Evolutionary conservation across 2,888 invertebrate genomes (phyloP).

Genomic region (Pinctada fucata): DNA sequence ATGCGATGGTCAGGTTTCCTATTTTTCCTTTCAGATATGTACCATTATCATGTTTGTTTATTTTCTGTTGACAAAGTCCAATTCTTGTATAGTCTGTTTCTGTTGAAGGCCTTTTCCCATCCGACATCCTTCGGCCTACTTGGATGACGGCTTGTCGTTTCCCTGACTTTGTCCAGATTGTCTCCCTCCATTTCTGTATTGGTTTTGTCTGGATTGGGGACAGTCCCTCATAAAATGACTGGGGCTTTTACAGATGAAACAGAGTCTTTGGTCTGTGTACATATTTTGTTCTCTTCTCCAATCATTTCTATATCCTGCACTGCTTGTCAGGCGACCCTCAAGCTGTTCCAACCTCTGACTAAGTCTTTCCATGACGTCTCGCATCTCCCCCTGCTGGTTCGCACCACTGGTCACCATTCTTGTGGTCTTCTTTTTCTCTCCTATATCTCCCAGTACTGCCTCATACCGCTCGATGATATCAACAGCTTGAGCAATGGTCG

Average conservation of each 20-base stretch:
- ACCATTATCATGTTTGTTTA: neutral
- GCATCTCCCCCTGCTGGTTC: neutral
- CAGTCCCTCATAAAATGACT: conserved; percentile 19
- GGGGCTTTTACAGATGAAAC: conserved; percentile 10
- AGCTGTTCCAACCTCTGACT: neutral
- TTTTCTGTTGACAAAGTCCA: neutral
- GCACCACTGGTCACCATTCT: neutral
- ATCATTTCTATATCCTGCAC: neutral
- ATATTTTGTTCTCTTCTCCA: neutral
- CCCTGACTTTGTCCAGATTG: neutral
- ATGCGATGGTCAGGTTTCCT: neutral
- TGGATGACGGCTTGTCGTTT: neutral
- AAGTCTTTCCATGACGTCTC: neutral
- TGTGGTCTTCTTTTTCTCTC: conserved; percentile 1
- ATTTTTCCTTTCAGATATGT: neutral
- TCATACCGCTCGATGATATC: conserved; percentile 29
- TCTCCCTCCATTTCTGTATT: neutral
- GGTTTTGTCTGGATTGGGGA: neutral
- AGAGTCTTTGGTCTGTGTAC: neutral
- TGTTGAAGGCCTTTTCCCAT: neutral
- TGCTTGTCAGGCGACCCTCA: neutral
- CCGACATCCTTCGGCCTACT: conserved; percentile 1
- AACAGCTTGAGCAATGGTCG: conserved; percentile 5
- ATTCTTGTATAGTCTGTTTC: neutral
- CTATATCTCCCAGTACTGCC: conserved; percentile 5